phyloP scores from a whole-genome alignment of 2,888 invertebrate species.

The Glyphotaelius pellucidus region DNA sequence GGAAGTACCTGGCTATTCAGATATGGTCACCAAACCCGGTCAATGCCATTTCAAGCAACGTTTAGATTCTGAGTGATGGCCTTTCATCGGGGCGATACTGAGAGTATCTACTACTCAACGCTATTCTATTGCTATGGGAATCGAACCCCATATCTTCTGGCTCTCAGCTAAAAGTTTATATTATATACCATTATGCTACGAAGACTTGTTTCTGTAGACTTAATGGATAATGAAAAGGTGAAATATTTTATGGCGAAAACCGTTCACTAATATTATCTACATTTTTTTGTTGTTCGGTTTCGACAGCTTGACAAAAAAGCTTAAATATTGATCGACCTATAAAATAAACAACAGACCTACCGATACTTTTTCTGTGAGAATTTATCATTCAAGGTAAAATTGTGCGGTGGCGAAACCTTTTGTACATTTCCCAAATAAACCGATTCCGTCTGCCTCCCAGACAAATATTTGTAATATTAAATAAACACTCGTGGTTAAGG shows the following conservation, averaged over 20 bases:
- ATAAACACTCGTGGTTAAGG: slow-evolving; percentile 17
- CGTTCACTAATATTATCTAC: background rate
- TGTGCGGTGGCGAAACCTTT: slow-evolving; percentile 37
- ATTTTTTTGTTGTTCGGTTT: background rate
- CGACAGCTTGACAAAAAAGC: background rate
- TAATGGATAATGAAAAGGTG: no score
- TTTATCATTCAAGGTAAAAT: background rate
- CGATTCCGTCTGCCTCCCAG: background rate
- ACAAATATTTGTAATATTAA: slow-evolving; percentile 35
- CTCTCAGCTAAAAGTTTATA: no score
- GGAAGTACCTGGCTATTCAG: no score
- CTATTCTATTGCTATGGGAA: no score
- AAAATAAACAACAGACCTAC: background rate
- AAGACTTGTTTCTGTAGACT: background rate
- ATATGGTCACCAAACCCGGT: no score
- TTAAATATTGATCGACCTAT: background rate
- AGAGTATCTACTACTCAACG: no score
- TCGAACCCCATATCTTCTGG: no score
- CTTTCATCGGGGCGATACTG: no score
- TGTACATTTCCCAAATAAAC: background rate
- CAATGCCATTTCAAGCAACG: no score
- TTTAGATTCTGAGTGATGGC: no score
- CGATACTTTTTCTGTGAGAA: background rate
- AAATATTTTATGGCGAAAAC: background rate
- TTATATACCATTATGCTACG: no score